Evolutionary conservation across 2,888 invertebrate species (phyloP), one percentile per base, ranked within the genome.

Genomic region (Phyto melanocephala): DNA sequence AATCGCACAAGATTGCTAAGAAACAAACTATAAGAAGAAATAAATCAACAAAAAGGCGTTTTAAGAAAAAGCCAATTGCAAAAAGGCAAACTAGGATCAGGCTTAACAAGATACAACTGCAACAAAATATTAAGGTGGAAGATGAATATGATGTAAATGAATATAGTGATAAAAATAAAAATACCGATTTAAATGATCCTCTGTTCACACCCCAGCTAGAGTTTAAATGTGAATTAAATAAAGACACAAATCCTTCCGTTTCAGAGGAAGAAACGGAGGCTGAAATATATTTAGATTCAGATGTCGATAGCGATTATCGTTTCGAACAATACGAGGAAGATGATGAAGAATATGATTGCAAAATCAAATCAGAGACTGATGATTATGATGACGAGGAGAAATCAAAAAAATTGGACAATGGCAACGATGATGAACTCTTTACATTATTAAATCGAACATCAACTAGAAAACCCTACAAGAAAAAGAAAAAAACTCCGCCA

Each of bases 291-390:
- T 20, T 28, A 7, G n/a, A 75, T 20, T 13, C 22, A 47, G 80
- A 80, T 6, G 24, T 52, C n/a, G 75, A 74, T 60, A 54, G 62
- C 10, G 75, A 76, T 37, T 42, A 63, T 11, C 22, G 63, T 20
- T 35, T 24, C 0, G 35, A 47, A 65, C 3, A 10, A 72, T 71
- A 72, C 28, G 3, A 60, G 45, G 84, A 79, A 2, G 28, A 58
- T n/a, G 72, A 71, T 50, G 56, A 62, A 2, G 72, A 72, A 6
- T 50, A 22, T 15, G 42, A 72, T 56, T n/a, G 42, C 1, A 45
- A 45, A 15, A 33, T 13, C 1, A 62, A 40, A 15, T 37, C 35
- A 15, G 37, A 72, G n/a, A 67, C 60, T 35, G 33, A 63, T 0
- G 72, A 79, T 5, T 13, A 45, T n/a, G 54, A 79, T 22, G 75